Conservation (phyloP, 2,888 invertebrate species). For the Antitype chi region DNA sequence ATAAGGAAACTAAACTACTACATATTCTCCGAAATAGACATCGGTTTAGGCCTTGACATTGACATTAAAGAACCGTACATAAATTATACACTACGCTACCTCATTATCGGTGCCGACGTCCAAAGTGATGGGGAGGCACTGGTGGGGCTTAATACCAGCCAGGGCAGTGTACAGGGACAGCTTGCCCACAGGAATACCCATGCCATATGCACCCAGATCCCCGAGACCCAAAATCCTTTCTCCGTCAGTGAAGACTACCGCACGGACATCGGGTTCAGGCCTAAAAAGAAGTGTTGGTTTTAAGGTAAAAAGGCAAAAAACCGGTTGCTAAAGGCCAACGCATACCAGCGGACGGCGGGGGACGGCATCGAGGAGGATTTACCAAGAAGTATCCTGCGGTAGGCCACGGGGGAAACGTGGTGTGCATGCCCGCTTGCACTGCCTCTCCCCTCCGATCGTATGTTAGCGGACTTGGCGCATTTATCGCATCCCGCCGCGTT, state of each 20-base stretch:
- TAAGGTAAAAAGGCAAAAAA: not conserved
- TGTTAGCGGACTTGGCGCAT: too few relatives aligned
- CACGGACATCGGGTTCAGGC: slow-evolving; percentile 96
- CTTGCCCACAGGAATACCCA: slow-evolving; percentile 99
- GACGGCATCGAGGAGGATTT: too few relatives aligned
- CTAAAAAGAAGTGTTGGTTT: slow-evolving; percentile 79
- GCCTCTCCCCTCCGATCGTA: too few relatives aligned
- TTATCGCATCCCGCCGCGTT: too few relatives aligned
- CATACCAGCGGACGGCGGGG: too few relatives aligned
- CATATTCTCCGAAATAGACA: slow-evolving; percentile 12
- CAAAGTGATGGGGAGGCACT: slow-evolving; percentile 97
- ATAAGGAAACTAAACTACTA: slow-evolving; percentile 27
- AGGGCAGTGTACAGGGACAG: slow-evolving; percentile 98
- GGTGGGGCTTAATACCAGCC: slow-evolving; percentile 98
- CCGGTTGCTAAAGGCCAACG: not conserved
- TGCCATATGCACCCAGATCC: slow-evolving; percentile 98
- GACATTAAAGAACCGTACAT: slow-evolving; percentile 49
- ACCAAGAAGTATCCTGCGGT: too few relatives aligned
- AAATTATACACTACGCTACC: slow-evolving; percentile 79
- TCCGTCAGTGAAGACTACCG: slow-evolving; percentile 98
- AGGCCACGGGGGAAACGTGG: too few relatives aligned
- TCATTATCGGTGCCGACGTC: slow-evolving; percentile 99
- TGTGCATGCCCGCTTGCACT: too few relatives aligned
- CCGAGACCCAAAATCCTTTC: slow-evolving; percentile 99
- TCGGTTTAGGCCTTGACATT: slow-evolving; percentile 55